Evolutionary conservation across 2,113 vertebrate species (phyloP), one percentile per base, ranked within the genome.

Genomic region (Numida meleagris): DNA sequence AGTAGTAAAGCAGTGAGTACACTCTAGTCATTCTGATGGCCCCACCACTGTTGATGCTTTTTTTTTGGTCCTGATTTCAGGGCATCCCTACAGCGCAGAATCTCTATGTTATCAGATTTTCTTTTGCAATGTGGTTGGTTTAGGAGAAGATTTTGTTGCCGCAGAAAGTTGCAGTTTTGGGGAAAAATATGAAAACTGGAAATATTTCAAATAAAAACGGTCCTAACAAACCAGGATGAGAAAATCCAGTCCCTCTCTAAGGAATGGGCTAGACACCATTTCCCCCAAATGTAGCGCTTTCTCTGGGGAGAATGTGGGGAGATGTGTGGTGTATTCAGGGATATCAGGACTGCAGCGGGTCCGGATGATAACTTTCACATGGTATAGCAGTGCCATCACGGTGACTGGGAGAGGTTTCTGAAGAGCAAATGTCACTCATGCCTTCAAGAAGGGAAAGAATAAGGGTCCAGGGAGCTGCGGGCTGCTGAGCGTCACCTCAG

Each of bases 21-120:
- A 16, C 33, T 82, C 84, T 34, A 83, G 81, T 87, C 46, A 21
- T 59, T 77, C 38, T 89, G 73, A 23, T 75, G 17, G 31, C 71
- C 77, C n/a, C 33, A 55, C 42, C 53, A 55, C 23, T 86, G 46
- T 3, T 61, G 67, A 73, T 68, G 10, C 42, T 63, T 86, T 86
- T 76, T 86, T 36, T 18, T 55, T 29, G 8, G 31, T 86, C 31
- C 55, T 63, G 18, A 81, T 71, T 58, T 90, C 77, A 79, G 68
- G 66, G 25, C 14, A 34, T 29, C 70, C 57, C 65, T 67, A 42
- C 16, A 0, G 1, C 34, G 61, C 19, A 78, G 72, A 88, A 80
- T 65, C 53, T 74, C 77, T 88, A 57, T 80, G n/a, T 88, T 80
- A 66, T 36, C 25, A 63, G 36, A 78, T 81, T 55, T 77, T 34